Evolutionary conservation across 2,113 vertebrate genomes (phyloP).

Genomic region (Dryoscopus gambensis): DNA sequence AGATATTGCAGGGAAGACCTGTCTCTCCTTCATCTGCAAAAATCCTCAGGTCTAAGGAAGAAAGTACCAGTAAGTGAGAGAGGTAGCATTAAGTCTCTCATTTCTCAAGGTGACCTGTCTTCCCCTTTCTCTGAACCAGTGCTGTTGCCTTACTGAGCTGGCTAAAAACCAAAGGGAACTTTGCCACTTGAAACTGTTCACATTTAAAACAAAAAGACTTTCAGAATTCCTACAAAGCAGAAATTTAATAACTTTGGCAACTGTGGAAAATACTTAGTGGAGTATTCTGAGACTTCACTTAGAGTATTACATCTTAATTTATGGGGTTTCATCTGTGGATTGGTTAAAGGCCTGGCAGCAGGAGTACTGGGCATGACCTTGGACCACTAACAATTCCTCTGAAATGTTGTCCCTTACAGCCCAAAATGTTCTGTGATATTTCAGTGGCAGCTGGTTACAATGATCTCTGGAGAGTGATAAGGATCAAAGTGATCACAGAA

Average conservation of each 20-base stretch:
- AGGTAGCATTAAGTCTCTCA: neutral
- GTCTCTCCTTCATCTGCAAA: neutral
- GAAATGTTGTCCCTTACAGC: neutral
- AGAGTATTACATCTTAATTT: neutral
- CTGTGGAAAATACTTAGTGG: neutral
- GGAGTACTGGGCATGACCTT: too few relatives aligned
- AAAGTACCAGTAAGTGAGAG: neutral
- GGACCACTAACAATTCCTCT: neutral
- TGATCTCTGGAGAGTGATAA: neutral
- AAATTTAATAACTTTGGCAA: neutral
- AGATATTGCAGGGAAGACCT: neutral
- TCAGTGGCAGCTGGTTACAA: neutral
- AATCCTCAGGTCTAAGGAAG: neutral
- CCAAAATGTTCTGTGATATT: neutral
- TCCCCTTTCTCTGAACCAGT: neutral
- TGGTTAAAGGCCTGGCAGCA: neutral
- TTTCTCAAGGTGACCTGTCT: neutral
- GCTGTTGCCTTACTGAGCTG: neutral
- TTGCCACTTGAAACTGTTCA: neutral
- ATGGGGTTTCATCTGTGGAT: neutral
- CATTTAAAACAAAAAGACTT: neutral
- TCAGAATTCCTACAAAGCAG: neutral
- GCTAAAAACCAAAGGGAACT: neutral
- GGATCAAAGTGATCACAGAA: neutral
- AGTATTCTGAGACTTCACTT: neutral